Conservation (phyloP, 2,113 vertebrate genomes). For the Hydropotes inermis region DNA sequence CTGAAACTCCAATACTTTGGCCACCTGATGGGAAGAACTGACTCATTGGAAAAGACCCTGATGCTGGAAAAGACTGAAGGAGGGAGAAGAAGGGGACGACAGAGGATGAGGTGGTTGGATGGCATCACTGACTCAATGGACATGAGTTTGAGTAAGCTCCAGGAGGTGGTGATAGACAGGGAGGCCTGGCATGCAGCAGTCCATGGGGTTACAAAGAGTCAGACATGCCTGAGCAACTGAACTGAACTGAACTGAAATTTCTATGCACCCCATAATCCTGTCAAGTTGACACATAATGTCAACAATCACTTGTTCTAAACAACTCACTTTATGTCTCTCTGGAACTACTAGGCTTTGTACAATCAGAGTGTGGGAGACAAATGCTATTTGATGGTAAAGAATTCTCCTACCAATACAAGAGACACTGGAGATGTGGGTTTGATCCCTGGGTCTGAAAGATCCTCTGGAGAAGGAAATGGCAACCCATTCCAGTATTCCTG, state of each 20-base stretch:
- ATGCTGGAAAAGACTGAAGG: neutral
- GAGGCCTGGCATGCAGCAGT: neutral
- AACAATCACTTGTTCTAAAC: neutral
- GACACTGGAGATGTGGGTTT: fast-evolving
- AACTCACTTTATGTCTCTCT: neutral
- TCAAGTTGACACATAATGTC: neutral
- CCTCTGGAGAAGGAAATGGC: neutral
- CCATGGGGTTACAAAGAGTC: neutral
- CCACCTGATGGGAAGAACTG: neutral
- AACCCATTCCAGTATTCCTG: neutral
- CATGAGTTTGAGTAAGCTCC: neutral
- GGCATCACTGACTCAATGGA: neutral
- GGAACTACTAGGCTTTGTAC: neutral
- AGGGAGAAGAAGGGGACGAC: neutral
- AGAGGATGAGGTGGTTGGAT: neutral
- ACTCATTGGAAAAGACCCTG: neutral
- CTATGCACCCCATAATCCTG: neutral
- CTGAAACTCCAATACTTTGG: neutral
- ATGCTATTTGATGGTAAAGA: neutral
- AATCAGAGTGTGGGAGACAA: neutral
- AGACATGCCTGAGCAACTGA: fast-evolving
- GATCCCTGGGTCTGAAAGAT: neutral
- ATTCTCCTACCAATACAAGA: neutral
- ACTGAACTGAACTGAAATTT: neutral
- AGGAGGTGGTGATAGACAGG: neutral